Evolutionary conservation across 2,113 vertebrate species (phyloP).

Genomic region (Cepphus grylle): DNA sequence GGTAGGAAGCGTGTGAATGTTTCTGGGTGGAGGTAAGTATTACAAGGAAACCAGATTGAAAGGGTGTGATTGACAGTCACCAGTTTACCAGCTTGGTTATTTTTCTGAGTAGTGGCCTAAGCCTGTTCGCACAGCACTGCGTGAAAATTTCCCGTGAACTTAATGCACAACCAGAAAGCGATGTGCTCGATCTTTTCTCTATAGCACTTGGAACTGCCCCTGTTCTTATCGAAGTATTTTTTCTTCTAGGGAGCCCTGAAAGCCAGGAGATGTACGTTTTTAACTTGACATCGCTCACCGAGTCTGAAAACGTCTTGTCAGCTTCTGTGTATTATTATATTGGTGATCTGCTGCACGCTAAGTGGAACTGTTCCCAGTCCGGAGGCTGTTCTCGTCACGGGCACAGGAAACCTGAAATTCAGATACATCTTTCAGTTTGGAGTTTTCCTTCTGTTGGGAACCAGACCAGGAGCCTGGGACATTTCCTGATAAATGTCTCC

Average conservation of each 20-base stretch:
- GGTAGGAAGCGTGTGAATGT: neutral
- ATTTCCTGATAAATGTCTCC: conserved; percentile 78
- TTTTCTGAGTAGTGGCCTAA: neutral
- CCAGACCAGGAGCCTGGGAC: conserved; percentile 74
- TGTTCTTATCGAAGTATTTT: neutral
- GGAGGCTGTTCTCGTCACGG: conserved; percentile 54
- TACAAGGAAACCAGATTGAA: neutral
- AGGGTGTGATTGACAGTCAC: neutral
- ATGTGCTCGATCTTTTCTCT: neutral
- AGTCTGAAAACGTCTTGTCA: conserved; percentile 90
- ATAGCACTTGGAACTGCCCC: neutral
- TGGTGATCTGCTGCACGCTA: conserved; percentile 75
- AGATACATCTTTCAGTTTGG: conserved; percentile 82
- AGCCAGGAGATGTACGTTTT: conserved; percentile 82
- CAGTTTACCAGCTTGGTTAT: neutral
- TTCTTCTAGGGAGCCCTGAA: conserved; percentile 75
- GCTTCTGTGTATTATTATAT: conserved; percentile 87
- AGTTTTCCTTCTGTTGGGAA: conserved; percentile 76
- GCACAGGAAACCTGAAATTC: conserved; percentile 65
- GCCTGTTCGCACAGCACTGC: neutral
- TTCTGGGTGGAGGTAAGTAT: neutral
- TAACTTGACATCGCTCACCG: conserved; percentile 90
- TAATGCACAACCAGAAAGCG: neutral
- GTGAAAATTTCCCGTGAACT: neutral
- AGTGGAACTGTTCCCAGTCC: conserved; percentile 60